A percentile compares a stretch with the other conserved stretches of the same genome.
Evolutionary conservation across 64 coral and sea anemone genomes (phyloP).

Genomic region (Orbicella faveolata): DNA sequence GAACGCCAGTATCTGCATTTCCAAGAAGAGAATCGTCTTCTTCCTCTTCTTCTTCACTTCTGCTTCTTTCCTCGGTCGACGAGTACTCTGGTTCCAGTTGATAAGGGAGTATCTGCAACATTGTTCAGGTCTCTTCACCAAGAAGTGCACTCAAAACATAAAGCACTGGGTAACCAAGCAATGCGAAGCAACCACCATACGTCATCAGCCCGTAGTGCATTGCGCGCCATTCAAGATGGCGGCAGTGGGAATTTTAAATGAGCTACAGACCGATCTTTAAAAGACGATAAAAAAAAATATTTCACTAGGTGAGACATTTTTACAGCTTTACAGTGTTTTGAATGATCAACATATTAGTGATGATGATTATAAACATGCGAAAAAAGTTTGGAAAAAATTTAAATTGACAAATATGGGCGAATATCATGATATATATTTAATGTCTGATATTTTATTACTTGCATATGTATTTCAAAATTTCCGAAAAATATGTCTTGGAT

Average conservation of each 20-base stretch:
- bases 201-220: neutral
- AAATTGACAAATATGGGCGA: neutral
- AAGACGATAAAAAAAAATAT: neutral
- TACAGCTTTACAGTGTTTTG: neutral
- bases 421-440: neutral
- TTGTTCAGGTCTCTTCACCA: too few relatives aligned
- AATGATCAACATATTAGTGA: neutral
- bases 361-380: neutral
- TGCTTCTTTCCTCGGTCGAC: neutral
- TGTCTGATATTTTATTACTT: neutral
- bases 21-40: neutral
- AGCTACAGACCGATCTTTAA: neutral
- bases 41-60: neutral
- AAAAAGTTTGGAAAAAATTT: neutral
- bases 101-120: neutral
- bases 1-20: neutral
- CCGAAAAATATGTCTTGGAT: neutral
- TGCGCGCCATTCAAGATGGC: neutral
- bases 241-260: neutral
- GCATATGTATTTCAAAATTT: constrained; percentile 2
- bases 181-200: neutral
- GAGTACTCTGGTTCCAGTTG: neutral
- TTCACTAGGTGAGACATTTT: neutral
- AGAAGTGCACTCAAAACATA: too few relatives aligned
- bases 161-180: too few relatives aligned